Base-by-base conservation (phyloP, 2,797 vertebrate genomes). In the Bovichtus variegatus region DNA sequence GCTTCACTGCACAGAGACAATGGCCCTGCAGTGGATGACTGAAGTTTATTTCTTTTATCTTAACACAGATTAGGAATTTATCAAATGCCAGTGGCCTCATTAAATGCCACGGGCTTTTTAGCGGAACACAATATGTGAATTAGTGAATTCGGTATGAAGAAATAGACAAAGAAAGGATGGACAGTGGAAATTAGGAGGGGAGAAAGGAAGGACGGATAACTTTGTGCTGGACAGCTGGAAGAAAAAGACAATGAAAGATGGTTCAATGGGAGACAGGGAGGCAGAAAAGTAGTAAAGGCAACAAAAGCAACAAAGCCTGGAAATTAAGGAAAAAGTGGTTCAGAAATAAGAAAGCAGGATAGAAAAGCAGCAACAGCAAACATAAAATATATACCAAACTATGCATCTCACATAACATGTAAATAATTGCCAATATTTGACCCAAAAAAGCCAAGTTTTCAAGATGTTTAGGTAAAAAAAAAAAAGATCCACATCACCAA, bases 1-100 rank as follows among this genome's bases (percentile, higher is more conserved):
- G 67, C 78, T 57, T 53, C 75, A 12, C 23, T 53, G 47, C 58
- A 61, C 64, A 57, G 71, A 75, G 75, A 79, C 68, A 84, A 65
- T 59, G 55, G 10, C 50, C 36, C 76, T 21, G 19, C 53, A 41
- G 54, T 5, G 43, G 38, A 55, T 7, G 23, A 29, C 53, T 18
- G 34, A 9, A 61, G 5, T 55, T 46, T 34, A 21, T 15, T 43
- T 63, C 66, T 76, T 86, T 70, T 27, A 74, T 73, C 61, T 49
- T 29, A 25, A 51, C 44, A 3, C 47, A 50, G 63, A 71, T 23
- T 44, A 38, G 57, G 62, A 64, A 60, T 19, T 71, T 36, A 66
- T 80, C 64, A 65, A 66, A 64, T 55, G 41, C 53, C 43, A 58
- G 16, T 1, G 55, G 21, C 16, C 65, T 18, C 23, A 15, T 58